These are phyloP conservation scores for Excalfactoria chinensis DNA, from an alignment of 2,113 vertebrate genomes.

Conservation along the genomic window DNA sequence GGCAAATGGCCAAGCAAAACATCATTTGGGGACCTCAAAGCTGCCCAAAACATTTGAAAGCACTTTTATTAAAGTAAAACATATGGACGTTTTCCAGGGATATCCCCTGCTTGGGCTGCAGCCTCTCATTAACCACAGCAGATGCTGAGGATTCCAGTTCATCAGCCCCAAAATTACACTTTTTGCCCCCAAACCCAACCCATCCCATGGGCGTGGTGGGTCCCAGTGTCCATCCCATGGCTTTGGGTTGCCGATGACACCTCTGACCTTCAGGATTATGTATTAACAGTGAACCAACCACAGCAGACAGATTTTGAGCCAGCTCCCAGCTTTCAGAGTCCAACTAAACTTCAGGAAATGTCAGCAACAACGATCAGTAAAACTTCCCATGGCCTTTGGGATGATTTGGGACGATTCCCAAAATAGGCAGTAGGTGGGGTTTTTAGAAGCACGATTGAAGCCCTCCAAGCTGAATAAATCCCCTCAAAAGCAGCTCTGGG, in stretches of 20 bases:
- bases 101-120: not conserved
- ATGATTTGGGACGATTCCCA: not conserved
- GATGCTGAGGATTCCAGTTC: not conserved
- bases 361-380: not conserved
- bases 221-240: not conserved
- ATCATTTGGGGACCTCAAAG: not conserved
- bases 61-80: not conserved
- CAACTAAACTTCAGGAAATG: slow-evolving; percentile 30
- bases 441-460: not conserved
- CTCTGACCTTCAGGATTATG: not conserved
- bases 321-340: not conserved
- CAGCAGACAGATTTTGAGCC: not conserved
- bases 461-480: not conserved
- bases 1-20: not conserved
- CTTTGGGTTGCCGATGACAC: not conserved
- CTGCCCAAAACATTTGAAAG: not conserved
- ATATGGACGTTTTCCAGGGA: not conserved
- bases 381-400: slow-evolving; percentile 13
- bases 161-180: not conserved
- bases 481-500: rapidly evolving
- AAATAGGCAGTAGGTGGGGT: slow-evolving; percentile 6
- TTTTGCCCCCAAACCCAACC: not conserved
- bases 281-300: not conserved
- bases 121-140: not conserved
- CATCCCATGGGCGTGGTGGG: not conserved